Percentiles rank a stretch among this genome's conserved stretches.
Conservation (phyloP, 2,113 vertebrate species). For the Misgurnus mizolepis region DNA sequence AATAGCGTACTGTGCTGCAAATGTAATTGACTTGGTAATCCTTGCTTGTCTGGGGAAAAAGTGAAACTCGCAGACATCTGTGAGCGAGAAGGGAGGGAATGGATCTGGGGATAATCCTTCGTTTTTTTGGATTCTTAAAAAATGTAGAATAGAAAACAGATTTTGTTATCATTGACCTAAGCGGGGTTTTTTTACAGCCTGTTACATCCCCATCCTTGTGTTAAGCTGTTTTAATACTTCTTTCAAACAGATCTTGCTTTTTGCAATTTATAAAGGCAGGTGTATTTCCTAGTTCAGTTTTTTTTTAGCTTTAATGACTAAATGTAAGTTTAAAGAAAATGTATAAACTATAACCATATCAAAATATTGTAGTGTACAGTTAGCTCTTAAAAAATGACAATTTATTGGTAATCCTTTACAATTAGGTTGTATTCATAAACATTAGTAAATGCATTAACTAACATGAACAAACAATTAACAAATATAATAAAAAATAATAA, state of each 20-base stretch:
- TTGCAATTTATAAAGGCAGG: constrained; percentile 75
- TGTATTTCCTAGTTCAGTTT: constrained; percentile 76
- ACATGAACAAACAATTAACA: no score
- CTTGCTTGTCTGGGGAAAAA: constrained; percentile 76
- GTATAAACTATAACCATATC: constrained; percentile 75
- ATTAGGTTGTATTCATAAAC: no score
- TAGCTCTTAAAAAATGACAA: no score
- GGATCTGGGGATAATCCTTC: constrained; percentile 71
- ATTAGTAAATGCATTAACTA: no score
- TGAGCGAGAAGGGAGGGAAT: constrained; percentile 45
- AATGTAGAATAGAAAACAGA: constrained; percentile 94
- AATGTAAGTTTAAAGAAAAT: constrained; percentile 42
- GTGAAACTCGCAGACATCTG: constrained; percentile 82
- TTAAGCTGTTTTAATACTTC: constrained; percentile 87
- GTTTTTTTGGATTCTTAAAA: constrained; percentile 79
- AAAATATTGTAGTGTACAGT: constrained; percentile 68
- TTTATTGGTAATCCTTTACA: no score
- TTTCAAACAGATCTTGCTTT: constrained; percentile 83
- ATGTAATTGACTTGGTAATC: constrained; percentile 92
- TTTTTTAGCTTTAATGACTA: constrained; percentile 83
- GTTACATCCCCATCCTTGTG: constrained; percentile 70
- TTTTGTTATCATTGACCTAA: constrained; percentile 85
- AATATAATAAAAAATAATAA: no score
- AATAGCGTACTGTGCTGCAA: constrained; percentile 91
- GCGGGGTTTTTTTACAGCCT: constrained; percentile 78